Percentiles rank a stretch among this genome's conserved stretches.
Evolutionary conservation across 2,113 vertebrate genomes (phyloP).

Genomic region (Planiliza haematocheilus): DNA sequence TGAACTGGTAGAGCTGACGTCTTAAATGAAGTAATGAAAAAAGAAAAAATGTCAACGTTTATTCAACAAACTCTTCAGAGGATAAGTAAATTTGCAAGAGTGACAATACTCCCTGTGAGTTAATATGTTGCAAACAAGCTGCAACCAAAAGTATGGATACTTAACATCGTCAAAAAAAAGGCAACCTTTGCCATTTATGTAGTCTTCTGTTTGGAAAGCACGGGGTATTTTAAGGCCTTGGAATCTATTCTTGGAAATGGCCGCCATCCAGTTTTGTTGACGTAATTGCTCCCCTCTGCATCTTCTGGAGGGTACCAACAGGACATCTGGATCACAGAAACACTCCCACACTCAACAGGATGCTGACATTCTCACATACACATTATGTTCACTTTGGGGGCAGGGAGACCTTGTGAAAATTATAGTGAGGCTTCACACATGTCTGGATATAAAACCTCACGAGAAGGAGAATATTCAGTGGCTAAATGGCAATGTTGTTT

Average conservation of each 20-base stretch:
- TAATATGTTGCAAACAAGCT: too few species aligned
- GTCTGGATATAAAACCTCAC: not conserved
- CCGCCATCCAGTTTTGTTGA: conserved; percentile 52
- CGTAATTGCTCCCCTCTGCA: conserved; percentile 46
- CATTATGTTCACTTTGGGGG: conserved; percentile 26
- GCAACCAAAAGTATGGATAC: too few species aligned
- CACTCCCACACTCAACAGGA: not conserved
- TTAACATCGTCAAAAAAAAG: not conserved
- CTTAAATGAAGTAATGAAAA: conserved; percentile 3
- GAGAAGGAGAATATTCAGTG: not conserved
- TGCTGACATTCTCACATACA: conserved; percentile 5
- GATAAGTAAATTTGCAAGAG: too few species aligned
- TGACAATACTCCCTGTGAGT: too few species aligned
- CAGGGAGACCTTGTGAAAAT: conserved; percentile 17
- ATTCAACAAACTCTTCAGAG: too few species aligned
- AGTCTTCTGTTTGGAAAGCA: conserved; percentile 15
- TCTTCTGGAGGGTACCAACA: conserved; percentile 48
- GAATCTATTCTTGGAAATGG: conserved; percentile 63
- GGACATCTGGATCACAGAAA: conserved; percentile 56
- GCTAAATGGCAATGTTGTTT: too few species aligned
- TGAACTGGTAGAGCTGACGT: not conserved
- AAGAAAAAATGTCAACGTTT: not conserved
- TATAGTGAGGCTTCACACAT: not conserved
- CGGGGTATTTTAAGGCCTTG: conserved; percentile 55
- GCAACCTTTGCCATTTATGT: not conserved